Conservation (phyloP, 1,140 invertebrate genomes). For the Pollicipes pollicipes region DNA sequence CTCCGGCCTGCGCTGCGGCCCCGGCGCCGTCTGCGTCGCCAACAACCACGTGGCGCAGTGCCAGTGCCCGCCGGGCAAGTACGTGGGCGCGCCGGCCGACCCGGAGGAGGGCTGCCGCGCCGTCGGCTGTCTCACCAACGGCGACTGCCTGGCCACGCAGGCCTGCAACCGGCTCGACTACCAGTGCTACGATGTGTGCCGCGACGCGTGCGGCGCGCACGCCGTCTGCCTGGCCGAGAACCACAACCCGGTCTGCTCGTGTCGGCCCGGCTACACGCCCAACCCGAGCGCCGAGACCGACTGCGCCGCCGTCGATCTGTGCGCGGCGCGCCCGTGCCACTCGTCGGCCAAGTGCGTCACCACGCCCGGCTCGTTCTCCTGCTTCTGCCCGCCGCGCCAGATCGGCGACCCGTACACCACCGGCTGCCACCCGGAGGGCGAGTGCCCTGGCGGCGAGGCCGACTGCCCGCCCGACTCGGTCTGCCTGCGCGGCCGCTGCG, state of each 20-base stretch:
- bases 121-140: conserved; percentile 67
- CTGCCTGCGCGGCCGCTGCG: conserved; percentile 49
- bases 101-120: conserved; percentile 46
- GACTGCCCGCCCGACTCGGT: conserved; percentile 55
- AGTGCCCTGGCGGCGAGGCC: conserved; percentile 44
- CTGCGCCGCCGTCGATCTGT: conserved; percentile 36
- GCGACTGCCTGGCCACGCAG: conserved; percentile 55
- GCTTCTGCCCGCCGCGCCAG: conserved; percentile 32
- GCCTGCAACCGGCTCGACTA: conserved; percentile 62
- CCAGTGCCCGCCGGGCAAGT: conserved; percentile 64
- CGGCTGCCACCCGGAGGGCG: conserved; percentile 55
- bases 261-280: conserved; percentile 56
- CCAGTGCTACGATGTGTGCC: conserved; percentile 62
- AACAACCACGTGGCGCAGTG: conserved; percentile 75
- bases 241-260: conserved; percentile 60
- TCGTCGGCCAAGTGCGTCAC: conserved; percentile 54
- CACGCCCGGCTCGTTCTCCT: conserved; percentile 20
- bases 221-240: conserved; percentile 72
- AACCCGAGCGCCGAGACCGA: conserved; percentile 63
- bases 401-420: conserved; percentile 52
- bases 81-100: conserved; percentile 64
- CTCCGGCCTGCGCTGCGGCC: conserved; percentile 52
- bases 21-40: conserved; percentile 61
- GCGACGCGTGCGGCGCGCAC: conserved; percentile 64
- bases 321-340: conserved; percentile 62